phyloP scores from a whole-genome alignment of 2,113 vertebrate species.

The Gasterosteus nipponicus region DNA sequence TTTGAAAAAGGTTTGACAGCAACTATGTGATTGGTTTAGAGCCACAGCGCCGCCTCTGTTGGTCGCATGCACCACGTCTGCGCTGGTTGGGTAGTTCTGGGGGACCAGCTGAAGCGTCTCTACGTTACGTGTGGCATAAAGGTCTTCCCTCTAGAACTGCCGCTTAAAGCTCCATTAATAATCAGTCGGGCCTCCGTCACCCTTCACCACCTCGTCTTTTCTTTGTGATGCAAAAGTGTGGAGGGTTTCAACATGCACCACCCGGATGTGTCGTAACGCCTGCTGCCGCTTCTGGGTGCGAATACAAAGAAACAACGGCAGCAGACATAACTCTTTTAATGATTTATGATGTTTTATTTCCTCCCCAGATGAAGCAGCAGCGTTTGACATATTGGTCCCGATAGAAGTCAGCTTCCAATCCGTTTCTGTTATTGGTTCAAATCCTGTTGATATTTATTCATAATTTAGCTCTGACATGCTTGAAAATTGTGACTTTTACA shows the following conservation, averaged over 20 bases:
- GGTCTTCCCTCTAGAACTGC: no score
- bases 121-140: no score
- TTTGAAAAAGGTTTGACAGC: no score
- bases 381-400: constrained; percentile 4
- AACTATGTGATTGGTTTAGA: no score
- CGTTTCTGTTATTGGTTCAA: not conserved
- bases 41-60: no score
- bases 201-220: constrained; percentile 19
- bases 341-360: constrained; percentile 28
- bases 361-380: constrained; percentile 7
- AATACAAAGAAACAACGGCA: not conserved
- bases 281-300: not conserved
- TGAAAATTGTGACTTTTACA: not conserved
- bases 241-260: not conserved
- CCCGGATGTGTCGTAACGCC: constrained; percentile 17
- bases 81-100: no score
- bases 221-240: constrained; percentile 5
- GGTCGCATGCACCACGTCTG: no score
- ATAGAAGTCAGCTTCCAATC: constrained; percentile 1
- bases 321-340: not conserved
- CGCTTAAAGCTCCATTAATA: constrained; percentile 15
- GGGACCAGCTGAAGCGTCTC: no score
- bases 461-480: constrained; percentile 14
- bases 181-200: constrained; percentile 43
- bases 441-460: constrained; percentile 9